Evolutionary conservation across 2,113 vertebrate genomes (phyloP).

Genomic region (Proteles cristata): DNA sequence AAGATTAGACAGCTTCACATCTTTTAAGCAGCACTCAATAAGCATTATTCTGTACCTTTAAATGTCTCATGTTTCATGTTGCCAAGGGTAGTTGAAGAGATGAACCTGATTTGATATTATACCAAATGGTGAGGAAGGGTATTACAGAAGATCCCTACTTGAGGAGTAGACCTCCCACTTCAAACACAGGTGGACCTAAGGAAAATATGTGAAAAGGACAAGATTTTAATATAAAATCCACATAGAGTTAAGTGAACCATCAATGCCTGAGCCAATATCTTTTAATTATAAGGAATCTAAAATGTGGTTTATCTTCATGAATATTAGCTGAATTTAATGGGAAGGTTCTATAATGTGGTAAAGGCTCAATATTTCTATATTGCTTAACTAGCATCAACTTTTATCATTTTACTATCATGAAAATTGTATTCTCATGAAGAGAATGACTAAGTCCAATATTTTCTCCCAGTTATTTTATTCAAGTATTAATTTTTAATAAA

Average conservation of each 20-base stretch:
- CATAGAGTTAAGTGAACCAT: background rate
- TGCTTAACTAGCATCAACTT: background rate
- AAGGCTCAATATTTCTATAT: background rate
- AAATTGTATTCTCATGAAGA: background rate
- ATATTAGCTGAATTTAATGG: background rate
- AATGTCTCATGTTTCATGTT: conserved; percentile 22
- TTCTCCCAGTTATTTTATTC: background rate
- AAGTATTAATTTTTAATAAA: background rate
- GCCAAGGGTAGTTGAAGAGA: background rate
- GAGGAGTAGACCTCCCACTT: background rate
- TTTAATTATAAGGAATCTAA: background rate
- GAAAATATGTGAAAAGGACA: background rate
- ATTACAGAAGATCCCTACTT: background rate
- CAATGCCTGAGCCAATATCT: background rate
- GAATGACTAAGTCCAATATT: background rate
- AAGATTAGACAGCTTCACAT: background rate
- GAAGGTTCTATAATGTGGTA: background rate
- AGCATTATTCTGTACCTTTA: background rate
- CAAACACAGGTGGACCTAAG: background rate
- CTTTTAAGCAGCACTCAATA: background rate
- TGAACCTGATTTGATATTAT: background rate
- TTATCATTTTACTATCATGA: background rate
- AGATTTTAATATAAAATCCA: background rate
- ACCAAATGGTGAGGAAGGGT: background rate
- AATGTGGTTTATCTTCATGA: conserved; percentile 38